Percentiles rank a stretch among this genome's conserved stretches.
phyloP scores from a whole-genome alignment of 2,888 invertebrate species.

The Leptopilina syphax region DNA sequence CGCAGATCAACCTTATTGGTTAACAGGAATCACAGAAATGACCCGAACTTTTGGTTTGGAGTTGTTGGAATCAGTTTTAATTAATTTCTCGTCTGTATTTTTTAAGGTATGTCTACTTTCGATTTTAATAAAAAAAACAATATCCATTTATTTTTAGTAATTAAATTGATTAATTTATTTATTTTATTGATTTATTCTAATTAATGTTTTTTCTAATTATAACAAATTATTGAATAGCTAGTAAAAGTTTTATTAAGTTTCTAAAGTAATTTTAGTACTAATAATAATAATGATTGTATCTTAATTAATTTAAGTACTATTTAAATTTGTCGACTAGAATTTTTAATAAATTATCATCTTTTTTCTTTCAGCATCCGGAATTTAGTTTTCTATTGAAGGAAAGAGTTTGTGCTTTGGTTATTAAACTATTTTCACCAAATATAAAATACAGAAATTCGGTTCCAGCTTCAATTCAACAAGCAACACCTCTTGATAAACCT shows the following conservation, averaged over 20 bases:
- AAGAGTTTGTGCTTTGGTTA: slow-evolving; percentile 98
- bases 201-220: too few species aligned
- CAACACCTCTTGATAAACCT: slow-evolving; percentile 89
- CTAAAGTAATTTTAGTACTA: neutral
- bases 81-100: slow-evolving; percentile 90
- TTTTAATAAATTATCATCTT: neutral
- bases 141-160: neutral
- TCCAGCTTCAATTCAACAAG: slow-evolving; percentile 81
- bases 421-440: slow-evolving; percentile 98
- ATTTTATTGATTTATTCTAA: too few species aligned
- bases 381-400: slow-evolving; percentile 97
- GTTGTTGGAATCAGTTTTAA: slow-evolving; percentile 94
- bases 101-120: slow-evolving; percentile 82
- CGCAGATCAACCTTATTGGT: slow-evolving; percentile 97
- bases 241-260: too few species aligned
- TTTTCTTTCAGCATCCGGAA: slow-evolving; percentile 88
- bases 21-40: slow-evolving; percentile 97
- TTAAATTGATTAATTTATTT: too few species aligned
- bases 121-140: too few species aligned
- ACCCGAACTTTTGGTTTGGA: slow-evolving; percentile 98
- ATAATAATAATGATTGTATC: too few species aligned
- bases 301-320: neutral
- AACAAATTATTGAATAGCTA: too few species aligned
- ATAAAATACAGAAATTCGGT: slow-evolving; percentile 90
- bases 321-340: slow-evolving; percentile 26